Percentiles rank a stretch among this genome's conserved stretches.
Evolutionary conservation across 2,113 vertebrate genomes (phyloP).

Genomic region (Macrotus californicus): DNA sequence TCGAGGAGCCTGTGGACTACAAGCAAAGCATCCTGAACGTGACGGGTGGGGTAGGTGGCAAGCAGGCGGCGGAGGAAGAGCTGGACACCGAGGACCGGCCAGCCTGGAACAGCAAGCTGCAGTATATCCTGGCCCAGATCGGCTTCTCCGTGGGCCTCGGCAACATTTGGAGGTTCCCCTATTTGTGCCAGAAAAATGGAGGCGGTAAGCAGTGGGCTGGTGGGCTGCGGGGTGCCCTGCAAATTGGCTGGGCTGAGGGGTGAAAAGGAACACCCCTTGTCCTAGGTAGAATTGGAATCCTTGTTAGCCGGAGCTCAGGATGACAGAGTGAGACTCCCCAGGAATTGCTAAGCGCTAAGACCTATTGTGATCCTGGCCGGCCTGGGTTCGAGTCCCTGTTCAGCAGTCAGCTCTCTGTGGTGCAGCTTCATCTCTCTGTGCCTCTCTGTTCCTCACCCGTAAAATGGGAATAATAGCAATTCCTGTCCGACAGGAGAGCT

Average conservation of each 20-base stretch:
- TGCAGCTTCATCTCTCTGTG: not conserved
- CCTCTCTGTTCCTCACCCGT: not conserved
- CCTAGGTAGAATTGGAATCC: not conserved
- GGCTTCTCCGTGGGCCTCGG: constrained; percentile 97
- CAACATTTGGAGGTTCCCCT: constrained; percentile 99
- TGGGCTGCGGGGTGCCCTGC: not conserved
- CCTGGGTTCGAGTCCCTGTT: not conserved
- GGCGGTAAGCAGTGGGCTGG: constrained; percentile 85
- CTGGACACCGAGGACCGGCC: constrained; percentile 89
- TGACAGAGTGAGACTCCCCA: not conserved
- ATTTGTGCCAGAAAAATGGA: constrained; percentile 98
- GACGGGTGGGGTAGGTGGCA: constrained; percentile 81
- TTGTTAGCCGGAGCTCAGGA: not conserved
- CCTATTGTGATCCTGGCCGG: not conserved
- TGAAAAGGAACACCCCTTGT: not conserved
- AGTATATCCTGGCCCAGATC: constrained; percentile 98
- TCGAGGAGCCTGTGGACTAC: constrained; percentile 96
- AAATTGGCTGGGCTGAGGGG: not conserved
- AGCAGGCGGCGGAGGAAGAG: constrained; percentile 86
- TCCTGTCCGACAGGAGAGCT: not conserved
- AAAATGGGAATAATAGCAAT: not conserved
- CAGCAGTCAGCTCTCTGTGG: not conserved
- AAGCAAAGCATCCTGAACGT: constrained; percentile 94
- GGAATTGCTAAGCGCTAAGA: not conserved
- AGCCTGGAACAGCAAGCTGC: constrained; percentile 97